A percentile compares a stretch with the other conserved stretches of the same genome.
These are phyloP conservation scores for Drosophila erecta DNA, from an alignment of 1,140 invertebrate genomes.

Conservation along the genomic window DNA sequence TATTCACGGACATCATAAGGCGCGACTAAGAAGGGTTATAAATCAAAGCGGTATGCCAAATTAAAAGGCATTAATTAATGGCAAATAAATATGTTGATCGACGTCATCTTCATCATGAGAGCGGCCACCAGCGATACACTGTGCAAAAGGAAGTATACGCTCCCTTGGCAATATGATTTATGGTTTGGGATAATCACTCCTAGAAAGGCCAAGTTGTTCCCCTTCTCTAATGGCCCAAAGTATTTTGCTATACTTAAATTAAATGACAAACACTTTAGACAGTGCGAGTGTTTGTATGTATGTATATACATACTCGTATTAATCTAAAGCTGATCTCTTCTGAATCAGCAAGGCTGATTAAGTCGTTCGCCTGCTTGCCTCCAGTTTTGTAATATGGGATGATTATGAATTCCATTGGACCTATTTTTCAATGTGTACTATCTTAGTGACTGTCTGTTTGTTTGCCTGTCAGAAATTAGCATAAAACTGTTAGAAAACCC, in stretches of 20 bases:
- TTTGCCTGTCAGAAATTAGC: conserved; percentile 62
- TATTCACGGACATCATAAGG: conserved; percentile 17
- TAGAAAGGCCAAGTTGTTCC: background rate
- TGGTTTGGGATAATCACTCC: background rate
- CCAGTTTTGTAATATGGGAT: conserved; percentile 13
- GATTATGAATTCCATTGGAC: background rate
- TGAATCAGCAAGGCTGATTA: conserved; percentile 8
- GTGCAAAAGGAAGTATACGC: background rate
- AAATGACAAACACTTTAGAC: conserved; percentile 21
- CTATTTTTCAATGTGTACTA: conserved; percentile 14
- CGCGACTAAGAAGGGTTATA: conserved; percentile 54
- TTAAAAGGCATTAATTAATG: conserved; percentile 70
- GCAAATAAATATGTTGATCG: conserved; percentile 50
- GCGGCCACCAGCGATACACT: conserved; percentile 7
- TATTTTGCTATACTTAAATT: conserved; percentile 4
- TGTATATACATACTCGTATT: background rate
- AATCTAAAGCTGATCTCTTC: background rate
- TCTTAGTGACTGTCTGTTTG: conserved; percentile 39
- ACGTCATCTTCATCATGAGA: background rate
- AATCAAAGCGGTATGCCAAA: conserved; percentile 68
- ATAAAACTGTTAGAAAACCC: conserved; percentile 73
- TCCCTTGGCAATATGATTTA: conserved; percentile 3
- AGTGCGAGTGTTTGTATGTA: background rate
- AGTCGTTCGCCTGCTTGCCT: conserved; percentile 11
- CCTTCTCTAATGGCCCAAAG: conserved; percentile 5